Evolutionary conservation across 2,113 vertebrate genomes (phyloP).

Genomic region (Cyprinodon variegatus): DNA sequence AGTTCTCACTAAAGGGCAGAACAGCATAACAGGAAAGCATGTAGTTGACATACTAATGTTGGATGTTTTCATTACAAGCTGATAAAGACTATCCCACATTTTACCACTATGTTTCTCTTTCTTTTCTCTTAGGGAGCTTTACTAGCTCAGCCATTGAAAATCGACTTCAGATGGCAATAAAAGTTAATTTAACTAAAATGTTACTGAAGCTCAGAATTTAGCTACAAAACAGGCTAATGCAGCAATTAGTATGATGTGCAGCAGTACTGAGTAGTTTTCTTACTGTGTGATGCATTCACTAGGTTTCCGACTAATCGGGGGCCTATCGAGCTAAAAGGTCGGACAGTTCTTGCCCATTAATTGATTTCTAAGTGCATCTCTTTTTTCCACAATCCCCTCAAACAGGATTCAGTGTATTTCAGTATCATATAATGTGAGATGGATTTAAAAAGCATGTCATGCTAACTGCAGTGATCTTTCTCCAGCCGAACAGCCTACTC

Average conservation of each 20-base stretch:
- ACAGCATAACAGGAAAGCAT: too few species aligned
- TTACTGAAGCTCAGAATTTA: background rate
- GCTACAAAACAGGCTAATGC: background rate
- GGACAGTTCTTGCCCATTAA: too few species aligned
- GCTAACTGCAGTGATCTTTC: constrained; percentile 25
- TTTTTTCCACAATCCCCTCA: background rate
- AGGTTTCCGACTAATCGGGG: background rate
- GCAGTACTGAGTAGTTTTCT: background rate
- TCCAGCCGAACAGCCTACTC: constrained; percentile 90
- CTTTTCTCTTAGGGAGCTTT: too few species aligned
- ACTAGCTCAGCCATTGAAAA: too few species aligned
- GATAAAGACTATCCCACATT: too few species aligned
- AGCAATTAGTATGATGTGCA: background rate
- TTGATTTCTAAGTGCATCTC: background rate
- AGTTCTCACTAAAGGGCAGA: too few species aligned
- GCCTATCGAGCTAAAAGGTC: background rate
- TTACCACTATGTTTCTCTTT: too few species aligned
- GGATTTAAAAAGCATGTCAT: constrained; percentile 6
- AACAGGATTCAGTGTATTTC: background rate
- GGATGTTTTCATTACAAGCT: too few species aligned
- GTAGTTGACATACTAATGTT: too few species aligned
- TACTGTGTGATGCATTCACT: background rate
- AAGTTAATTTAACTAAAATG: too few species aligned
- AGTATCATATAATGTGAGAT: background rate
- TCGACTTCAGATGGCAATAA: too few species aligned